Evolutionary conservation across 2,113 vertebrate species (phyloP).

Genomic region (Sphyrna mokarran): DNA sequence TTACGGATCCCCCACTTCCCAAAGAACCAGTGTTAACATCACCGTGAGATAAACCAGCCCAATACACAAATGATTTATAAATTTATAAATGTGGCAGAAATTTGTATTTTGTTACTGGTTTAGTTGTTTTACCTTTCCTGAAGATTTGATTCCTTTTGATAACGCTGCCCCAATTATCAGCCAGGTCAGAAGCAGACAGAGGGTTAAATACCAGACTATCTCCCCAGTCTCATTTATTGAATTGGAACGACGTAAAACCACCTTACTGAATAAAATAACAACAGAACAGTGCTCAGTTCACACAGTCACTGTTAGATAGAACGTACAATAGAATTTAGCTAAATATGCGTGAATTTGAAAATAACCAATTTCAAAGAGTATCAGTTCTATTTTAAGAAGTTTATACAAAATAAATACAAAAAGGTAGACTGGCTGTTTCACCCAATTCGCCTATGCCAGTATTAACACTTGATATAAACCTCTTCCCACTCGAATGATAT

Average conservation of each 20-base stretch:
- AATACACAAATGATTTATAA: not conserved
- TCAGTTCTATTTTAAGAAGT: too few relatives aligned
- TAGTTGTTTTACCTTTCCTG: slow-evolving; percentile 77
- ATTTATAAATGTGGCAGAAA: not conserved
- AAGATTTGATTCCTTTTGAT: slow-evolving; percentile 89
- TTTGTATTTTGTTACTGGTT: not conserved
- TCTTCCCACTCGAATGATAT: too few relatives aligned
- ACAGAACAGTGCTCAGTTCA: not conserved
- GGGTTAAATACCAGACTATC: slow-evolving; percentile 84
- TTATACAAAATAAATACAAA: too few relatives aligned
- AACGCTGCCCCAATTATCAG: slow-evolving; percentile 66
- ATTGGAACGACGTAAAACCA: slow-evolving; percentile 67
- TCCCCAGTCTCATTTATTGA: slow-evolving; percentile 73
- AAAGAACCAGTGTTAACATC: not conserved
- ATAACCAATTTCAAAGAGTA: too few relatives aligned
- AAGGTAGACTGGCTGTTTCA: too few relatives aligned
- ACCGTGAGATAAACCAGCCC: not conserved
- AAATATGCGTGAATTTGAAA: not conserved
- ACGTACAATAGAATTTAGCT: not conserved
- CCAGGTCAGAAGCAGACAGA: slow-evolving; percentile 82
- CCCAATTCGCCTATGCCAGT: too few relatives aligned
- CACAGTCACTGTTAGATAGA: not conserved
- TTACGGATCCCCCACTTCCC: not conserved
- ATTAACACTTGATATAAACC: too few relatives aligned
- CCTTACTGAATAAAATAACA: slow-evolving; percentile 53